Percentiles rank a stretch among this genome's conserved stretches.
These are phyloP conservation scores for Microcaecilia unicolor DNA, from an alignment of 2,797 vertebrate species.

Conservation along the genomic window DNA sequence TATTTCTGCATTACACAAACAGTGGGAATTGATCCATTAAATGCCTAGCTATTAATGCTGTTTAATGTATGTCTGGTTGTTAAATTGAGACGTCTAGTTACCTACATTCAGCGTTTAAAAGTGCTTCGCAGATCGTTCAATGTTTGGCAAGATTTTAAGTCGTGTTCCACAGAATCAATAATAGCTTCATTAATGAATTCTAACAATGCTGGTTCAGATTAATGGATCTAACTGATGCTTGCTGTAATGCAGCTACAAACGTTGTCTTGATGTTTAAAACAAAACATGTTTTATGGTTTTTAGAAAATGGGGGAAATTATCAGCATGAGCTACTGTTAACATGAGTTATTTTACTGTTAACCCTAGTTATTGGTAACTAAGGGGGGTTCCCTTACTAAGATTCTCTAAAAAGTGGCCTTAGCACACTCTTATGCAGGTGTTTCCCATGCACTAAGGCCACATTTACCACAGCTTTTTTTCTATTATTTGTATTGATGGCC, in stretches of 20 bases:
- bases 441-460: too few species aligned
- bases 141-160: constrained; percentile 56
- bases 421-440: too few species aligned
- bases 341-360: too few species aligned
- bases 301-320: not conserved
- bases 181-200: constrained; percentile 47
- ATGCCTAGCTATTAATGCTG: constrained; percentile 76
- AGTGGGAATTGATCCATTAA: constrained; percentile 88
- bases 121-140: constrained; percentile 47
- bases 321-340: too few species aligned
- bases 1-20: constrained; percentile 78
- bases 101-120: constrained; percentile 57
- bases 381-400: too few species aligned
- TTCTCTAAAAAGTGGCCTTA: too few species aligned
- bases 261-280: not conserved
- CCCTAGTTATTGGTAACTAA: too few species aligned
- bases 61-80: constrained; percentile 80
- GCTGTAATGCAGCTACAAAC: constrained; percentile 10
- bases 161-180: constrained; percentile 57
- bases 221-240: constrained; percentile 11
- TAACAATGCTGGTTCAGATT: constrained; percentile 30
- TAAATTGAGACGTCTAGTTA: constrained; percentile 75
- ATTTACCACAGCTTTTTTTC: too few species aligned
- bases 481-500: too few species aligned
- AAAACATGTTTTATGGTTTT: not conserved